Base-by-base conservation (phyloP, 2,797 vertebrate genomes). In the Poeciliopsis gracilis region DNA sequence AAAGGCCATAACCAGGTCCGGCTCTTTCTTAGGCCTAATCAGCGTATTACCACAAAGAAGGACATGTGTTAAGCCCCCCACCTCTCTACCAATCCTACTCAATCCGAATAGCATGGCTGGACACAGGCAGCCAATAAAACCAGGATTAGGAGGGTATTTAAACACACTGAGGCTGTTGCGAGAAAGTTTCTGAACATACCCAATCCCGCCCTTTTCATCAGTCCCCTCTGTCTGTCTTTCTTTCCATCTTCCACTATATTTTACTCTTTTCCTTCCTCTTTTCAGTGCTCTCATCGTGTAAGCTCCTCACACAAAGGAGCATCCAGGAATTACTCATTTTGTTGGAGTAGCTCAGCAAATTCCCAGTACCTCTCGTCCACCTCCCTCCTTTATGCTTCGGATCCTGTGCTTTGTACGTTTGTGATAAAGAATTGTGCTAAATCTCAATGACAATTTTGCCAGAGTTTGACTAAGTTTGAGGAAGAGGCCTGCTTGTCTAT, bases 1-100 rank as follows among this genome's bases (percentile, higher is more conserved):
- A 96, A 97, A 92, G 95, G 95, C 96, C 91, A 95, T 97, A 98
- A 97, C 96, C 96, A 98, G 97, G 95, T 97, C 96, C 96, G 96
- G 94, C 97, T 94, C 90, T 95, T 98, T 98, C 97, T 97, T 97
- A 96, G 97, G 95, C 94, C 95, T 96, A 96, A 97, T 97, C 96
- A 97, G 96, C 94, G 94, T 84, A 92, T 92, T 91, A 92, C 92
- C 93, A 97, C 97, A 97, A 98, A 97, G 96, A 95, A 94, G 95
- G 96, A 97, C 97, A 97, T 97, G 97, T 97, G 96, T 97, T 96
- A 95, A 90, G 20, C 80, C 83, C 86, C 80, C 87, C 93, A 90
- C 91, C 93, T 93, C 93, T 94, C 92, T 86, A 13, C 92, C 93
- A 90, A 90, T 94, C 91, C 91, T 81, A 80, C 94, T 95, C 95